These are phyloP conservation scores for Temnothorax unifasciatus DNA, from an alignment of 2,888 invertebrate species.

Conservation along the genomic window DNA sequence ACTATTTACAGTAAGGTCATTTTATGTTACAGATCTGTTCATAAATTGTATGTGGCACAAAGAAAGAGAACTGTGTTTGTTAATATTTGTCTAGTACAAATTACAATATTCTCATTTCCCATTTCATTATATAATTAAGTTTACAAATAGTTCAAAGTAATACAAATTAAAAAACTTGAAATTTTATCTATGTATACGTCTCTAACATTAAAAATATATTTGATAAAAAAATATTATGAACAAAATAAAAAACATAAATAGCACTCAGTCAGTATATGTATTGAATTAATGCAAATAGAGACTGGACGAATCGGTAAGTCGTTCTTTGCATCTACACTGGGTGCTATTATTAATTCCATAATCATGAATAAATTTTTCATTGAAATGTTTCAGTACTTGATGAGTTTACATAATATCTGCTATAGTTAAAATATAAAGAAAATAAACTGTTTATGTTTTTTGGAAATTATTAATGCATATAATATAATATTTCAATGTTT, in stretches of 20 bases:
- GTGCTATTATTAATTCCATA: constrained; percentile 35
- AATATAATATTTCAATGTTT: constrained; percentile 53
- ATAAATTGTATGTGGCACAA: constrained; percentile 32
- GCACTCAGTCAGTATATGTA: background rate
- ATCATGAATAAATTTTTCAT: constrained; percentile 66
- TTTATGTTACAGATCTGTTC: constrained; percentile 17
- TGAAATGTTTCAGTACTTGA: constrained; percentile 53
- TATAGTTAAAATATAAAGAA: constrained; percentile 63
- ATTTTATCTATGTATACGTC: constrained; percentile 64
- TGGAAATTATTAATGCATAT: constrained; percentile 47
- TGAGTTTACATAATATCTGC: constrained; percentile 64
- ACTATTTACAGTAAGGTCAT: constrained; percentile 20
- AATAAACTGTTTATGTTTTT: constrained; percentile 11
- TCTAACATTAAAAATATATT: constrained; percentile 70
- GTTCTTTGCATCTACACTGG: background rate
- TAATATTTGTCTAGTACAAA: constrained; percentile 38
- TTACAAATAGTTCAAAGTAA: constrained; percentile 1
- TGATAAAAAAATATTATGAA: constrained; percentile 72
- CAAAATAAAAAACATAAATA: constrained; percentile 18
- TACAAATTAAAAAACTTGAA: constrained; percentile 64
- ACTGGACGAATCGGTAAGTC: background rate
- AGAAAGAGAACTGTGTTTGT: constrained; percentile 24
- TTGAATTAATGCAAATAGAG: background rate
- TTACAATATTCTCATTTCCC: constrained; percentile 23
- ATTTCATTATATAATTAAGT: constrained; percentile 2